phyloP scores from a whole-genome alignment of 1,140 invertebrate species.

The Delia radicum region DNA sequence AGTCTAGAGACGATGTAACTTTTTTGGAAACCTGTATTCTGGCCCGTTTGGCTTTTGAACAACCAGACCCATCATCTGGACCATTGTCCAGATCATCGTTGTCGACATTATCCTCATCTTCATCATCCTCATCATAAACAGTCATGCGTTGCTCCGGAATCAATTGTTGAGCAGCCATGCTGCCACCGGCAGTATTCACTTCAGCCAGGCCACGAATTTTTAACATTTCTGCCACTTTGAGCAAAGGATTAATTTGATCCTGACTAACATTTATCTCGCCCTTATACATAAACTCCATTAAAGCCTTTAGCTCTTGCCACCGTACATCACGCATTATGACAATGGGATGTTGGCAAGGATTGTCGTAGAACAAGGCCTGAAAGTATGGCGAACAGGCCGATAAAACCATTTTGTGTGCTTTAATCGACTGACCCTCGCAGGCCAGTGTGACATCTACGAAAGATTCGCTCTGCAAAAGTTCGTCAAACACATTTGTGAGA shows the following conservation, averaged over 20 bases:
- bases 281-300: slow-evolving; percentile 92
- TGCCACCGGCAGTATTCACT: slow-evolving; percentile 64
- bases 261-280: slow-evolving; percentile 91
- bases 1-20: slow-evolving; percentile 7
- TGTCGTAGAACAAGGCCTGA: slow-evolving; percentile 86
- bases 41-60: slow-evolving; percentile 43
- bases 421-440: slow-evolving; percentile 86
- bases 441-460: slow-evolving; percentile 91
- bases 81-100: not conserved
- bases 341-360: slow-evolving; percentile 88
- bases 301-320: slow-evolving; percentile 82
- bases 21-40: slow-evolving; percentile 32
- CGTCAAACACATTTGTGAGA: slow-evolving; percentile 87
- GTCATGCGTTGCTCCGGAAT: slow-evolving; percentile 50
- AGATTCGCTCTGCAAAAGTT: slow-evolving; percentile 84
- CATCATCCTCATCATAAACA: slow-evolving; percentile 52
- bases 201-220: slow-evolving; percentile 87
- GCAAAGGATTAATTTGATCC: slow-evolving; percentile 81
- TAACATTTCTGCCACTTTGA: slow-evolving; percentile 82
- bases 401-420: slow-evolving; percentile 90
- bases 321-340: slow-evolving; percentile 88
- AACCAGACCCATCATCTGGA: slow-evolving; percentile 25
- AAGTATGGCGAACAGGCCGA: slow-evolving; percentile 92
- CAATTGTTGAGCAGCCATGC: slow-evolving; percentile 42
- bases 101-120: slow-evolving; percentile 33